These are phyloP conservation scores for Mormyrus hasselquistii DNA, from an alignment of 2,797 vertebrate genomes.

Conservation along the genomic window DNA sequence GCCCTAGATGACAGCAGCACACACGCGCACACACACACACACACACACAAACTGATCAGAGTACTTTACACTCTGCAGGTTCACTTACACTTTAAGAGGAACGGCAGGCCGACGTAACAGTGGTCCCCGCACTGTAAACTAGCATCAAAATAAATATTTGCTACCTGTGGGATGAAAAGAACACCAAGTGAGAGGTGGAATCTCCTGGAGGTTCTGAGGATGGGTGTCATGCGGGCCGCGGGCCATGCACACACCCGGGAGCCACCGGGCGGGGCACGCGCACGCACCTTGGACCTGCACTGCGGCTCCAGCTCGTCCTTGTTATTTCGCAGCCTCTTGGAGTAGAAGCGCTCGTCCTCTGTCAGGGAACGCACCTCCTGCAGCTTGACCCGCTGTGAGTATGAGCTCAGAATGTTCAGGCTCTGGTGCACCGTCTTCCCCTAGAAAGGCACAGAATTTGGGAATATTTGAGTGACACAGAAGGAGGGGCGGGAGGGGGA, in stretches of 20 bases:
- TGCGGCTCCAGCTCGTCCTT: slow-evolving; percentile 90
- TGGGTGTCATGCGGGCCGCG: neutral
- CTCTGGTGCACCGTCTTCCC: slow-evolving; percentile 93
- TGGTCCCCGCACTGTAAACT: slow-evolving; percentile 87
- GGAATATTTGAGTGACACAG: neutral
- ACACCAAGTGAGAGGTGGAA: neutral
- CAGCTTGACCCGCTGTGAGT: slow-evolving; percentile 91
- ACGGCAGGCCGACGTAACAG: slow-evolving; percentile 93
- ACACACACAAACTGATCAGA: neutral
- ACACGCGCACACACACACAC: neutral
- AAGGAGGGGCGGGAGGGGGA: neutral
- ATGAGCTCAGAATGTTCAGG: slow-evolving; percentile 90
- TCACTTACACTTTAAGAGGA: slow-evolving; percentile 88
- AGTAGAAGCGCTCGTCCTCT: slow-evolving; percentile 89
- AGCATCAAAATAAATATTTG: slow-evolving; percentile 98
- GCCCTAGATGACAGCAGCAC: neutral
- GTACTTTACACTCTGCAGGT: neutral
- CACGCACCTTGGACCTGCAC: slow-evolving; percentile 86
- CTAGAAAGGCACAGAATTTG: slow-evolving; percentile 49
- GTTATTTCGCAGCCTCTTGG: slow-evolving; percentile 84
- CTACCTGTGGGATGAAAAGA: slow-evolving; percentile 71
- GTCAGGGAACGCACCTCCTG: slow-evolving; percentile 87
- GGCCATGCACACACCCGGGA: neutral
- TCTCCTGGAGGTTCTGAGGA: neutral
- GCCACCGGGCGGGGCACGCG: neutral